Percentiles rank a stretch among this genome's conserved stretches.
Conservation (phyloP, 2,888 invertebrate genomes). For the Drosophila incognita region DNA sequence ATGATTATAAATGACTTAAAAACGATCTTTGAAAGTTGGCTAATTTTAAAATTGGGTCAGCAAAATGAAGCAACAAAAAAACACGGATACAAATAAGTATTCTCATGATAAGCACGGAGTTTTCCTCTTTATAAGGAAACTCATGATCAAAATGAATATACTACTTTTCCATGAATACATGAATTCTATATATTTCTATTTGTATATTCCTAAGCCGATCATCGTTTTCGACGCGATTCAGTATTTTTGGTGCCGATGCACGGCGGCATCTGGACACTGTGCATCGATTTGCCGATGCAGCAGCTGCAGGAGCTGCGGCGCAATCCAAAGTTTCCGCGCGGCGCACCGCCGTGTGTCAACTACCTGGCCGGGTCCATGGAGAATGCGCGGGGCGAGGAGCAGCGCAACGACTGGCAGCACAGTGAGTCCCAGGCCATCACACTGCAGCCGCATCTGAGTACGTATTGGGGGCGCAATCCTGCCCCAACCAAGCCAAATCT, state of each 20-base stretch:
- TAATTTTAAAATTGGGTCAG: neutral
- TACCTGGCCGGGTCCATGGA: slow-evolving; percentile 90
- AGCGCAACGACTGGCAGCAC: slow-evolving; percentile 92
- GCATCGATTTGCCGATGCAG: slow-evolving; percentile 92
- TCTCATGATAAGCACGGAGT: neutral
- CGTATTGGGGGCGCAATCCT: slow-evolving; percentile 83
- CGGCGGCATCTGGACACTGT: slow-evolving; percentile 96
- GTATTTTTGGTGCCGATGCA: slow-evolving; percentile 94
- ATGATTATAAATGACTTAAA: no score
- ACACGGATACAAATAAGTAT: neutral
- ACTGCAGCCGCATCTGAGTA: slow-evolving; percentile 85
- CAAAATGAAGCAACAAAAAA: neutral
- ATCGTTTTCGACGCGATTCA: slow-evolving; percentile 84
- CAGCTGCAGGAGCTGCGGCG: slow-evolving; percentile 87
- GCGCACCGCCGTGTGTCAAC: slow-evolving; percentile 90
- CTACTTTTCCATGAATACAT: neutral
- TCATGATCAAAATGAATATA: neutral
- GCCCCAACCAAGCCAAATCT: slow-evolving; percentile 17
- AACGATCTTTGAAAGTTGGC: neutral
- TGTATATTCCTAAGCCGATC: slow-evolving; percentile 80
- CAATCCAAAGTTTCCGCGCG: slow-evolving; percentile 83
- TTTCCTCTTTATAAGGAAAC: neutral
- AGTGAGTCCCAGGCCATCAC: slow-evolving; percentile 87
- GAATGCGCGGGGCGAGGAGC: slow-evolving; percentile 88
- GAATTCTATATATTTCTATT: neutral